phyloP scores from a whole-genome alignment of 2,113 vertebrate species.

The Rhinogobius similis region DNA sequence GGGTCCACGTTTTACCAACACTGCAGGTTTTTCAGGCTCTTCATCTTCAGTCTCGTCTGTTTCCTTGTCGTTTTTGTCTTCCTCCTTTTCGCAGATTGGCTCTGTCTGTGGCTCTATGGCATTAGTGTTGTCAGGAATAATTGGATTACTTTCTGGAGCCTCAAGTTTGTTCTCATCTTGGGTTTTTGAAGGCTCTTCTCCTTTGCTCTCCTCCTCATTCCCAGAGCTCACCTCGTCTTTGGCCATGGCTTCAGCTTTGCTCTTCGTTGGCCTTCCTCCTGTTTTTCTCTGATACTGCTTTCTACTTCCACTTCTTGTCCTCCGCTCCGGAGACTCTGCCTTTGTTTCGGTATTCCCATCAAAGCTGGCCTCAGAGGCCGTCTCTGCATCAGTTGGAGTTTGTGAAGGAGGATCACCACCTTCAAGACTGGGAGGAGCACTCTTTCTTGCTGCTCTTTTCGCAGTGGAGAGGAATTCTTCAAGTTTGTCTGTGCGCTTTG shows the following conservation, averaged over 20 bases:
- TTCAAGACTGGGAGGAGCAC: constrained; percentile 77
- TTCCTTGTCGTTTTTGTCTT: constrained; percentile 37
- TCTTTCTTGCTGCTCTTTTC: constrained; percentile 81
- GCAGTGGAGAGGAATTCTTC: constrained; percentile 93
- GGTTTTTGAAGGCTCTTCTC: constrained; percentile 62
- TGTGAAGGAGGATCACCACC: constrained; percentile 86
- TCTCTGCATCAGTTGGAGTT: constrained; percentile 88
- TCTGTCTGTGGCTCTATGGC: constrained; percentile 36
- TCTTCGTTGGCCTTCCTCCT: constrained; percentile 35
- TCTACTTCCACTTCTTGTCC: constrained; percentile 54
- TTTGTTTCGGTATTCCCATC: constrained; percentile 85
- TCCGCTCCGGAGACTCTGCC: constrained; percentile 66
- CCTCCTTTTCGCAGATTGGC: constrained; percentile 55
- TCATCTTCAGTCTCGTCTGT: constrained; percentile 4
- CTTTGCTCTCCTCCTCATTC: constrained; percentile 66
- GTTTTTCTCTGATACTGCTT: constrained; percentile 36
- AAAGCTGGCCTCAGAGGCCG: constrained; percentile 90
- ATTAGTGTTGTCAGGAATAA: constrained; percentile 8
- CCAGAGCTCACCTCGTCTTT: constrained; percentile 77
- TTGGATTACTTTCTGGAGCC: constrained; percentile 21
- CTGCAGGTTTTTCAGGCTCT: constrained; percentile 52
- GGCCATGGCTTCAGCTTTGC: not conserved
- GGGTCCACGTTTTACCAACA: constrained; percentile 64
- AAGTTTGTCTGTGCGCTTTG: constrained; percentile 90
- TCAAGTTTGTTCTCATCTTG: constrained; percentile 14